Percentiles rank a stretch among this genome's conserved stretches.
phyloP scores from a whole-genome alignment of 1,140 invertebrate species.

The Oedothorax gibbosus region DNA sequence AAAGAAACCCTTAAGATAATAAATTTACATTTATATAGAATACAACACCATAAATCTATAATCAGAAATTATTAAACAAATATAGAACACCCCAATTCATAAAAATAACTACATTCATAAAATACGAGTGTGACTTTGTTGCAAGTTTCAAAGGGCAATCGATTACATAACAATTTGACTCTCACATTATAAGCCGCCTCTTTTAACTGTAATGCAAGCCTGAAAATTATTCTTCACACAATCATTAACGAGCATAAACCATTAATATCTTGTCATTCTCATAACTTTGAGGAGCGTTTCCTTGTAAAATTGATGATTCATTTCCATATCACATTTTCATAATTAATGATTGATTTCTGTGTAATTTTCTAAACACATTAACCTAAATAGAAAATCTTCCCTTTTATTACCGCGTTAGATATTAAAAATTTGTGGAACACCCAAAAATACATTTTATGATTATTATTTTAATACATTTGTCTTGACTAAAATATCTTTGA shows the following conservation, averaged over 20 bases:
- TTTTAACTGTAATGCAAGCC: slow-evolving; percentile 11
- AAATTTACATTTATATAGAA: too few relatives aligned
- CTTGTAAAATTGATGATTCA: slow-evolving; percentile 39
- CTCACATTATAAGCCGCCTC: background rate
- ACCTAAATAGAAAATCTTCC: slow-evolving; percentile 28
- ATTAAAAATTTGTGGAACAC: background rate
- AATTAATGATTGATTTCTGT: slow-evolving; percentile 37
- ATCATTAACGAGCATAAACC: slow-evolving; percentile 28
- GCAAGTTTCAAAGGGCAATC: background rate
- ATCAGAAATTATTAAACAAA: too few relatives aligned
- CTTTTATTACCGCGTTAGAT: slow-evolving; percentile 25
- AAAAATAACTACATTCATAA: too few relatives aligned
- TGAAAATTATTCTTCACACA: slow-evolving; percentile 17
- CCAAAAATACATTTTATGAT: too few relatives aligned
- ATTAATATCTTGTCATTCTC: slow-evolving; percentile 49
- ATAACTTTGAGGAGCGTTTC: slow-evolving; percentile 17
- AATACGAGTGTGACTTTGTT: too few relatives aligned
- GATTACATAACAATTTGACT: background rate
- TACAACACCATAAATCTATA: too few relatives aligned
- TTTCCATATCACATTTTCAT: slow-evolving; percentile 19
- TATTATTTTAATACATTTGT: too few relatives aligned
- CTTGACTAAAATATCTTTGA: too few relatives aligned
- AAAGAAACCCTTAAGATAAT: too few relatives aligned
- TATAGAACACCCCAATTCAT: too few relatives aligned
- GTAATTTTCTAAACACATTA: slow-evolving; percentile 23